Evolutionary conservation across 2,113 vertebrate genomes (phyloP), one percentile per base, ranked within the genome.

Genomic region (Ceratotherium simum): DNA sequence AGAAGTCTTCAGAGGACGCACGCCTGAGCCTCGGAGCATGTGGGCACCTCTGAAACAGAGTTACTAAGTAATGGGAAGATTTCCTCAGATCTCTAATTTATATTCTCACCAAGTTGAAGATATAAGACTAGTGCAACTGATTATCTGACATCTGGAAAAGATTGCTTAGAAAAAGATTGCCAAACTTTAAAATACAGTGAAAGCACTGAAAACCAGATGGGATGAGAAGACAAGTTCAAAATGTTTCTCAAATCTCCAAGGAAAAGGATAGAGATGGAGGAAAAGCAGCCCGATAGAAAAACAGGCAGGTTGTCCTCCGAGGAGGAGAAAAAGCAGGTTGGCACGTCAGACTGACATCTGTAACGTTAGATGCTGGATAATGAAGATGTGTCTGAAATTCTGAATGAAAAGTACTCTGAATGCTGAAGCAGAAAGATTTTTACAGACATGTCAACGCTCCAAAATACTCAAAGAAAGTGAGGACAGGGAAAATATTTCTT

Each of bases 401-500:
- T 60, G 65, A 36, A 46, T n/a, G 36, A 33, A 56, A 23, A 76
- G 65, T 17, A 9, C 42, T 23, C 42, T 18, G 10, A 72, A 25
- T 13, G 7, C 84, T 48, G 8, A 25, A 51, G 36, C 58, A 39
- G 56, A 39, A 14, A 51, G 42, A 29, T 14, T 5, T 23, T 62
- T 25, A 1, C 11, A 13, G 58, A 64, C 29, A 0, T 6, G 6
- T 5, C 48, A 20, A 7, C 14, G 29, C 67, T 42, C 65, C 1
- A 0, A 67, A 72, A 10, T 6, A 36, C 25, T 70, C 64, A 36
- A 20, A 0, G 17, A 21, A 56, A 48, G 17, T 64, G 29, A 70
- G 42, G 25, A 36, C 6, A 9, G 1, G 25, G 48, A 31, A 18
- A 54, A 31, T 33, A 4, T 20, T n/a, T 20, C 65, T 17, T 51